Evolutionary conservation across 2,113 vertebrate species (phyloP).

Genomic region (Microcebus jonahi): DNA sequence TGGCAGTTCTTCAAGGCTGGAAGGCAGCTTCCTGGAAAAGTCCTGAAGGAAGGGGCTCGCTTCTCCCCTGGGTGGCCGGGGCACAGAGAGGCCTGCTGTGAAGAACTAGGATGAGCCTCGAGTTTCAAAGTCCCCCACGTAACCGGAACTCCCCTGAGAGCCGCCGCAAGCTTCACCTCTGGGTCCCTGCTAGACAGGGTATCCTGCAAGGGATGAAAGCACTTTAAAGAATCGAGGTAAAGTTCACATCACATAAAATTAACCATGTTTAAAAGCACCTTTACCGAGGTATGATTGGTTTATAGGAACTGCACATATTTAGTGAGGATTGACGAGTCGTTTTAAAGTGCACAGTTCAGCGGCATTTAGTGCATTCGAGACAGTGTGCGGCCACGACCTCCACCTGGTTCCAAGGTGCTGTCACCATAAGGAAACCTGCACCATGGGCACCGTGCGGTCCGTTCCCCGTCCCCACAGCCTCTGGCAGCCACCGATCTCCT

Average conservation of each 20-base stretch:
- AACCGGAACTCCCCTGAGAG: neutral
- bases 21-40: fast-evolving
- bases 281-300: fast-evolving
- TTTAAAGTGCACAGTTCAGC: neutral
- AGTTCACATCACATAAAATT: neutral
- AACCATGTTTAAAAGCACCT: neutral
- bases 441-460: fast-evolving
- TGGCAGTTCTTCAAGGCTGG: neutral
- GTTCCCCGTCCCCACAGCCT: fast-evolving
- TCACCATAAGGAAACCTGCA: fast-evolving
- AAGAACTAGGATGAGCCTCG: fast-evolving
- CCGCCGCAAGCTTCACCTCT: no score
- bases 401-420: fast-evolving
- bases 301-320: no score
- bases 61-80: neutral
- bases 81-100: neutral
- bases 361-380: fast-evolving
- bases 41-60: no score
- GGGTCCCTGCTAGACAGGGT: neutral
- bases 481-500: fast-evolving
- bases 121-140: fast-evolving
- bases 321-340: fast-evolving
- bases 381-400: fast-evolving
- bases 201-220: neutral
- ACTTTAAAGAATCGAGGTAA: neutral